Evolutionary conservation across 2,113 vertebrate species (phyloP), one percentile per base, ranked within the genome.

Genomic region (Tauraco erythrolophus): DNA sequence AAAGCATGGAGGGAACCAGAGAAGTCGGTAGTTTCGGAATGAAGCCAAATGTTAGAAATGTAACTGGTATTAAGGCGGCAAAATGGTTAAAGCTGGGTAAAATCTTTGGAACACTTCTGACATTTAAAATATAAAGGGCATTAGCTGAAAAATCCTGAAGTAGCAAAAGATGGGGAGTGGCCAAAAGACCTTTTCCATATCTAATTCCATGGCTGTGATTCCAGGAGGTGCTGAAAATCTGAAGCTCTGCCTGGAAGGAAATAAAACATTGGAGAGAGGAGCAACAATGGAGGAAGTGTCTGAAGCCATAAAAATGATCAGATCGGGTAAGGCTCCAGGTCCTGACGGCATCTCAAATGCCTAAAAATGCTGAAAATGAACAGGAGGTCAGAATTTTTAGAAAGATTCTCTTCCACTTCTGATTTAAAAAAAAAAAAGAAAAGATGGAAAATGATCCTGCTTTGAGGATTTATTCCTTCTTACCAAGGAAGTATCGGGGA

Each of bases 271-370:
- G 92, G 95, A 93, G 25, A 97, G 95, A 96, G 97, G 97, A 92
- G 92, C 89, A 54, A 97, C 89, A 27, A 97, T 97, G 95, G 95
- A 97, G 81, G 96, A 97, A 70, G 92, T 97, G 83, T 93, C 95
- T 0, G 50, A 97, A 56, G 91, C 94, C 88, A 97, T 96, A 86
- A 97, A 83, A 79, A 65, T 92, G 0, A 72, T 96, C 37, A 95
- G 92, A 77, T 13, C 8, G 39, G 94, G 96, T 96, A 97, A 97
- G 95, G 56, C 51, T 86, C 30, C 53, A 41, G 62, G 46, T 57
- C 82, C 61, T 56, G 81, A 27, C 56, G 75, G 61, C 45, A 53
- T 7, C 69, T 62, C 92, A 82, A 19, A 74, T 9, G 16, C n/a
- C 81, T 89, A 72, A 19, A 66, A 54, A 50, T 3, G 12, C 1